Base-by-base conservation (phyloP, 2,888 invertebrate species). In the Galerucella pusilla region DNA sequence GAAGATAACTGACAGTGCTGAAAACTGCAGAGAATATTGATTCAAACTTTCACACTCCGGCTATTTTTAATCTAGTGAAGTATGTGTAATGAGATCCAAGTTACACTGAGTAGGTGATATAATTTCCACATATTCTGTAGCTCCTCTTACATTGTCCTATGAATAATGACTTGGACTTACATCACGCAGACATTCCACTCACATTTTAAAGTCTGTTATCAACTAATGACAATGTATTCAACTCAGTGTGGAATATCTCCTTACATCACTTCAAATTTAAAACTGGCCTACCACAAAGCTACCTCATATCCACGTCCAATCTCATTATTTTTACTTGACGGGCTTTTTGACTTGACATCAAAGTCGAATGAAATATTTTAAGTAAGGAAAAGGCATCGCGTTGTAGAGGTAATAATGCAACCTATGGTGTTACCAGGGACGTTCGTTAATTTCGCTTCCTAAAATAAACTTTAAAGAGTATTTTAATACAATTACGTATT, bases 311-410 rank as follows among this genome's bases (percentile, higher is more conserved):
- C 52, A 52, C 52, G 52, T 57, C 2, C 20, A 57, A 16, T 57
- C 57, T 20, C 20, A 20, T 57, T 20, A 16, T 57, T 57, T 20
- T 57, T 57, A 20, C 57, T 57, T 57, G 52, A 52, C 52, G 52
- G 52, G 52, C 52, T 52, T 52, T n/a, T 52, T n/a, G 52, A 52
- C 52, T 52, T 52, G n/a, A 52, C 52, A n/a, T 52, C 52, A 52
- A 52, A 52, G 52, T 52, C 52, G 7, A 52, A 52, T 52, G 7
- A n/a, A 52, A 52, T n/a, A n/a, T 52, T 52, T 1, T n/a, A 0
- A n/a, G n/a, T 52, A 5, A 52, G n/a, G 52, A n/a, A 52, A 49
- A 52, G n/a, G 52, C 52, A n/a, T 52, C 52, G 14, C n/a, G 52
- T 52, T 52, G 52, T 14, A 7, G 5, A 52, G n/a, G n/a, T 52